Base-by-base conservation (phyloP, 2,113 vertebrate species). In the Bungarus multicinctus region DNA sequence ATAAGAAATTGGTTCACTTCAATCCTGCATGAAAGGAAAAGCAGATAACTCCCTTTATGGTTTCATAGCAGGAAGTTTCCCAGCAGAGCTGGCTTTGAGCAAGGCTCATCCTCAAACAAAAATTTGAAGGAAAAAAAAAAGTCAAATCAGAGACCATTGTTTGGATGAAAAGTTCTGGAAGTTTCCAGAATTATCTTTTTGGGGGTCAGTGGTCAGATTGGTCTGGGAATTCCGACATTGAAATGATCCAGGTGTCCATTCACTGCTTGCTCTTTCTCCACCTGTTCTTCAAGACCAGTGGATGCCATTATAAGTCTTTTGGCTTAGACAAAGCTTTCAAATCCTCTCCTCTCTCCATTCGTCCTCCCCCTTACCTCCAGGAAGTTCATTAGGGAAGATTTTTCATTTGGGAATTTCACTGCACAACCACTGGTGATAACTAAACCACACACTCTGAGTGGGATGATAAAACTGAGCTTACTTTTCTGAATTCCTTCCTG, bases 191-290 rank as follows among this genome's bases (percentile, higher is more conserved):
- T 50, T 30, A 52, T 47, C 55, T 60, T 54, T 93, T n/a, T 43
- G 14, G 39, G 92, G 92, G 74, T 93, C 54, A 86, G 43, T 39
- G 23, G 30, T 86, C 11, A 27, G 54, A 43, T 25, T 4, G 14
- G 30, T 55, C 74, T 87, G 88, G 53, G 74, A 58, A 58, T 43
- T 18, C 34, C 30, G 54, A 89, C 3, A 27, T 16, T 25, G 88
- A 90, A 27, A 93, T 43, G 45, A 86, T 90, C 74, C 88, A 93
- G 88, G 88, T 93, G 88, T 93, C 88, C n/a, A 0, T 60, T 47
- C 64, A 9, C 16, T 18, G 16, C 87, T 27, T 22, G 74, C n/a
- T 30, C 27, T 5, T 23, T 60, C 85, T 90, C 54, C 1, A 55
- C n/a, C 23, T 18, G 74, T 58, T 93, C 58, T 25, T 55, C 74